A percentile compares a stretch with the other conserved stretches of the same genome.
phyloP scores from a whole-genome alignment of 2,797 vertebrate genomes.

The Neostethus bicornis region DNA sequence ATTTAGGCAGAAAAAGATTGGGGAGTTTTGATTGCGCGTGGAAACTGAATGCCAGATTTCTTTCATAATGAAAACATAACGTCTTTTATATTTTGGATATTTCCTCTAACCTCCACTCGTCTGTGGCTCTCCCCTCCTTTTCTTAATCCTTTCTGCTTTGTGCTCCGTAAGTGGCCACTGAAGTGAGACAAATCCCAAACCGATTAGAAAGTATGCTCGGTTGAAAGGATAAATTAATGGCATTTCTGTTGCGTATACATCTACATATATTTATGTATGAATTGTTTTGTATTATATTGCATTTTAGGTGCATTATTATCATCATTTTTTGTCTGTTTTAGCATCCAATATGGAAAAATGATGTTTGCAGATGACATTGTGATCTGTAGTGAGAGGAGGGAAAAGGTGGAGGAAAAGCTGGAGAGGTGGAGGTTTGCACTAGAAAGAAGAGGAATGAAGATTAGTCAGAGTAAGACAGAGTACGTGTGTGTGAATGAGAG shows the following conservation, averaged over 20 bases:
- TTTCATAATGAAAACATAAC: conserved; percentile 37
- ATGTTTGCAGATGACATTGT: no score
- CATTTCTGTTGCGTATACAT: conserved; percentile 28
- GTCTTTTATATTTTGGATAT: conserved; percentile 58
- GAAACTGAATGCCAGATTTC: not conserved
- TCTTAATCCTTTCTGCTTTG: conserved; percentile 18
- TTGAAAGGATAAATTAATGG: conserved; percentile 36
- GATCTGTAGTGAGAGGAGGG: no score
- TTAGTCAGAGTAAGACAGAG: no score
- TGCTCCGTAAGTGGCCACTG: conserved; percentile 44
- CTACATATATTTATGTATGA: no score
- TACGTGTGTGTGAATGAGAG: no score
- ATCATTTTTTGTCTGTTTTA: no score
- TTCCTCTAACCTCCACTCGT: conserved; percentile 35
- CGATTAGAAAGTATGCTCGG: conserved; percentile 50
- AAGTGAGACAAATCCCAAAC: conserved; percentile 42
- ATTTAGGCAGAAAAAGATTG: conserved; percentile 10
- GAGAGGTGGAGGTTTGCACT: no score
- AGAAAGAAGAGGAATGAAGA: no score
- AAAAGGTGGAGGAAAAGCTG: no score
- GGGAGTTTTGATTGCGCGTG: not conserved
- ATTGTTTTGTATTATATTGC: no score
- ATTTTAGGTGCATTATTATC: no score
- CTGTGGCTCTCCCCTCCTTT: conserved; percentile 6
- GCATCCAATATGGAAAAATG: no score